phyloP scores from a whole-genome alignment of 2,797 vertebrate species.

The Morelia viridis region DNA sequence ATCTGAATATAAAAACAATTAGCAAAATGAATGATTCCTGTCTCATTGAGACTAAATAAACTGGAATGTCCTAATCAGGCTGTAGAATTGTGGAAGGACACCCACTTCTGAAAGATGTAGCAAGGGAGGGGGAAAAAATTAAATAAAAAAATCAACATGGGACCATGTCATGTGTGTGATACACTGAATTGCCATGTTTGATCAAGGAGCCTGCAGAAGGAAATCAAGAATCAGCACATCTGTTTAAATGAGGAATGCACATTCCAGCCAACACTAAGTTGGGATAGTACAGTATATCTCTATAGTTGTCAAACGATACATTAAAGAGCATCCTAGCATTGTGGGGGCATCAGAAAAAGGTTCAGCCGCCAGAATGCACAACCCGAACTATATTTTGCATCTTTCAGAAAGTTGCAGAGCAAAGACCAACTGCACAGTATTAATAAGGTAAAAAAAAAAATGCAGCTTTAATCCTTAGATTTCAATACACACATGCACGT shows the following conservation, averaged over 20 bases:
- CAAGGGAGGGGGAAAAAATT: background rate
- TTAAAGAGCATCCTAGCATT: slow-evolving; percentile 33
- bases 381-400: slow-evolving; percentile 50
- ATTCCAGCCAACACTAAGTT: background rate
- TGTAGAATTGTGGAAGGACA: too few relatives aligned
- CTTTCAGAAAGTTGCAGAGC: slow-evolving; percentile 38
- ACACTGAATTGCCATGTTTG: background rate
- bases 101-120: too few relatives aligned
- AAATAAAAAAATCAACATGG: background rate
- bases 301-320: slow-evolving; percentile 14
- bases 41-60: too few relatives aligned
- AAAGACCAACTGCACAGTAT: slow-evolving; percentile 55
- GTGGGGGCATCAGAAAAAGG: slow-evolving; percentile 36
- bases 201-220: background rate
- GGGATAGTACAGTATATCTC: background rate
- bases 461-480: slow-evolving; percentile 79
- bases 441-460: slow-evolving; percentile 75
- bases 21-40: too few relatives aligned
- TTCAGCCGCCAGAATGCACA: slow-evolving; percentile 40
- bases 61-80: too few relatives aligned
- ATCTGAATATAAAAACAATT: too few relatives aligned
- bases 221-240: too few relatives aligned
- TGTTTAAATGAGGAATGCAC: background rate
- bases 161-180: background rate
- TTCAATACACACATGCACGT: background rate